Conservation (phyloP, 2,113 vertebrate genomes). For the Cyphomyrus discorhynchus region DNA sequence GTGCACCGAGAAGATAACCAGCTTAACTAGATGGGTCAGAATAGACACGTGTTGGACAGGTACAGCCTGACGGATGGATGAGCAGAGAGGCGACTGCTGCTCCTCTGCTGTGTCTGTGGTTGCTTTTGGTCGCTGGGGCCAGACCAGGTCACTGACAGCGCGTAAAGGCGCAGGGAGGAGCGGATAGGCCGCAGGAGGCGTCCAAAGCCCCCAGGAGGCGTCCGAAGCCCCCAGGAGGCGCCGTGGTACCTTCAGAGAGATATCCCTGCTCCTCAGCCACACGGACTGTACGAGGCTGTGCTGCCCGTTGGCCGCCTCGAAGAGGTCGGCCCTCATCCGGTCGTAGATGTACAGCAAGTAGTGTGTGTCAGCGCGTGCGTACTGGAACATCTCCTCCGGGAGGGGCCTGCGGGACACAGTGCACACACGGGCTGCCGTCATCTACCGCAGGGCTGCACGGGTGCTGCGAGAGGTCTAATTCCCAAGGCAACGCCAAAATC, state of each 20-base stretch:
- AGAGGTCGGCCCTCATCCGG: conserved; percentile 65
- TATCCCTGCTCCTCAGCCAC: conserved; percentile 83
- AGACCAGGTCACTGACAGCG: background rate
- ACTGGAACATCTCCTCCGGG: conserved; percentile 85
- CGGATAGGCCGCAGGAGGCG: too few relatives aligned
- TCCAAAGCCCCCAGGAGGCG: background rate
- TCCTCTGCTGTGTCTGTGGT: background rate
- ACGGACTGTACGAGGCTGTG: conserved; percentile 71
- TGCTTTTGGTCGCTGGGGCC: background rate
- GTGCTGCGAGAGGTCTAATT: background rate
- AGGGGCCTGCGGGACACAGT: conserved; percentile 63
- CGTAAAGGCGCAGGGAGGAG: background rate
- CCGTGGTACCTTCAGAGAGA: conserved; percentile 79
- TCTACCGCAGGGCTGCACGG: background rate
- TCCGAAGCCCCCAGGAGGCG: background rate
- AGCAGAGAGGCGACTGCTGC: background rate
- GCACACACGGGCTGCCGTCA: background rate
- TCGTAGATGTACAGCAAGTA: conserved; percentile 93
- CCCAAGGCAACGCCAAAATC: background rate
- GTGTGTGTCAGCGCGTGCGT: conserved; percentile 86
- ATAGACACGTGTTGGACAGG: background rate
- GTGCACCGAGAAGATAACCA: background rate
- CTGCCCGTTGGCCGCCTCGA: conserved; percentile 66
- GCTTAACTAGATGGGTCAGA: background rate
- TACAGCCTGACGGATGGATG: background rate